phyloP scores from a whole-genome alignment of 2,888 invertebrate species.

The Drosophila meridionalis region DNA sequence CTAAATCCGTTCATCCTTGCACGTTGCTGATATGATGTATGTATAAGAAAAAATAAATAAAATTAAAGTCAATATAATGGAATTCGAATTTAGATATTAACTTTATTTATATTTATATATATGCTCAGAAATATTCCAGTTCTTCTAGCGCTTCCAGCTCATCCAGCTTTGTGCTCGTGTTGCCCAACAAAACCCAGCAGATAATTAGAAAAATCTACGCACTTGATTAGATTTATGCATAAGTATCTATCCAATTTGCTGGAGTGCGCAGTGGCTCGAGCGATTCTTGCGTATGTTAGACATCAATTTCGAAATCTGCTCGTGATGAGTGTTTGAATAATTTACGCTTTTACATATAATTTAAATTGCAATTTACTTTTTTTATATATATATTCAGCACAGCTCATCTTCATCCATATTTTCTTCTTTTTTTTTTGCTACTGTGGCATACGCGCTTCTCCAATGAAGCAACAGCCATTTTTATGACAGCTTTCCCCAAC shows the following conservation, averaged over 20 bases:
- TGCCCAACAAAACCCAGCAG: too few species aligned
- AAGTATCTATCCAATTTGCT: slow-evolving; percentile 2
- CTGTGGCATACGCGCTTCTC: slow-evolving; percentile 31
- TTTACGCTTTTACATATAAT: slow-evolving; percentile 44
- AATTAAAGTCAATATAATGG: too few species aligned
- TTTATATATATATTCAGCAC: slow-evolving; percentile 14
- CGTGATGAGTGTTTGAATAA: slow-evolving; percentile 48
- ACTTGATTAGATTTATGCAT: slow-evolving; percentile 1
- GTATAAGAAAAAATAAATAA: too few species aligned
- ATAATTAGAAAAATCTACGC: slow-evolving; percentile 4
- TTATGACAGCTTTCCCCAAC: slow-evolving; percentile 48
- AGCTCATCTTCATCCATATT: background rate
- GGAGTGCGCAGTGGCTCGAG: background rate
- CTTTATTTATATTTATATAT: too few species aligned
- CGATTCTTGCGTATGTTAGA: slow-evolving; percentile 6
- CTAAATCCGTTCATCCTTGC: too few species aligned
- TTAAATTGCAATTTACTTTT: slow-evolving; percentile 52
- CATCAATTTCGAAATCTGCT: slow-evolving; percentile 13
- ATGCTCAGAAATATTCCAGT: too few species aligned
- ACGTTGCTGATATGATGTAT: too few species aligned
- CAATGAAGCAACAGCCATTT: slow-evolving; percentile 50
- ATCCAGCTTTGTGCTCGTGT: too few species aligned
- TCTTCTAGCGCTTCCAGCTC: too few species aligned
- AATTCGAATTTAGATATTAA: too few species aligned
- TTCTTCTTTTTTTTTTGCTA: slow-evolving; percentile 1